Evolutionary conservation across 2,888 invertebrate genomes (phyloP).

Genomic region (Ametastegia equiseti): DNA sequence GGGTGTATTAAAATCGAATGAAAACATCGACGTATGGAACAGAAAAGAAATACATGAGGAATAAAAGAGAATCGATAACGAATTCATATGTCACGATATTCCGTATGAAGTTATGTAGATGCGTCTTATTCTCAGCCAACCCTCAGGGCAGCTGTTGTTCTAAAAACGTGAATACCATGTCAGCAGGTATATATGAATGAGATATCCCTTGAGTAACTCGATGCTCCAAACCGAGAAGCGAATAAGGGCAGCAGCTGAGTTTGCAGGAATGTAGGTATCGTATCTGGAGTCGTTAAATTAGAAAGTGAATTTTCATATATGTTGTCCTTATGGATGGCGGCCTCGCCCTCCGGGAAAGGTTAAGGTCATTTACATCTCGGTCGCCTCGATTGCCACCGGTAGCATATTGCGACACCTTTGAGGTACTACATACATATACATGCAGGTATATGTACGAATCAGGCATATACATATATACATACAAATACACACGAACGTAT

Average conservation of each 20-base stretch:
- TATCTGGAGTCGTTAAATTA: slow-evolving; percentile 19
- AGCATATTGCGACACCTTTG: slow-evolving; percentile 13
- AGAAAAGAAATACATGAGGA: background rate
- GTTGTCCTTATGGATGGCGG: slow-evolving; percentile 14
- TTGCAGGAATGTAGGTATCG: too few relatives aligned
- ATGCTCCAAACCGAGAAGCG: background rate
- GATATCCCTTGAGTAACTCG: background rate
- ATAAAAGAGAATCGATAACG: background rate
- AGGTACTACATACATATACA: too few relatives aligned
- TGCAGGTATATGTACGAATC: too few relatives aligned
- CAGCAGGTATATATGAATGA: background rate
- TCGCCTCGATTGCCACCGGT: slow-evolving; percentile 52
- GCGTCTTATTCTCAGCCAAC: too few relatives aligned
- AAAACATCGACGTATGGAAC: background rate
- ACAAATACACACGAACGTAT: background rate
- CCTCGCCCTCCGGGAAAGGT: slow-evolving; percentile 49
- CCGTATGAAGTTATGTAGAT: too few relatives aligned
- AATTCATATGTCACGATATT: background rate
- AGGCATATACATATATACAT: too few relatives aligned
- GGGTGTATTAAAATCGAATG: background rate
- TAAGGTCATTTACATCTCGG: slow-evolving; percentile 60
- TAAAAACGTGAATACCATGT: too few relatives aligned
- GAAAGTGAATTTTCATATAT: slow-evolving; percentile 32
- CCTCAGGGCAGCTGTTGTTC: too few relatives aligned
- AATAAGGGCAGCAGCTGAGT: background rate